Conservation (phyloP, 1,140 invertebrate genomes). For the Hylyphantes graminicola region DNA sequence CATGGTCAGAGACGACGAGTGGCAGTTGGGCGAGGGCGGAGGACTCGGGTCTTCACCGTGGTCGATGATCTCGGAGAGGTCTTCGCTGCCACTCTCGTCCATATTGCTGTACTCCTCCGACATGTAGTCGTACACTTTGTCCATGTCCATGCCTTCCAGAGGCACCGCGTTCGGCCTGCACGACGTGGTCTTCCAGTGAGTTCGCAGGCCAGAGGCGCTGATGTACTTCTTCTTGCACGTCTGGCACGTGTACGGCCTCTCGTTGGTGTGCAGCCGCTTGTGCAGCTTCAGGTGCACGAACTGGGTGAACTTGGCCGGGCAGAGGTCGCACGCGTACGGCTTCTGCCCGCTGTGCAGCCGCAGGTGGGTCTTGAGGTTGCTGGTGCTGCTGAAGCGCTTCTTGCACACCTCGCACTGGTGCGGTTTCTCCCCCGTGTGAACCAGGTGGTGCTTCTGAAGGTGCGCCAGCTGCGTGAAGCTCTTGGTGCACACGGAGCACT, state of each 20-base stretch:
- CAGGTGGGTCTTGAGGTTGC: constrained; percentile 98
- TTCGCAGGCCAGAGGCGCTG: constrained; percentile 91
- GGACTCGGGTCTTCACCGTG: constrained; percentile 13
- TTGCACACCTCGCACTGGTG: constrained; percentile 97
- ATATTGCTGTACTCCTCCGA: constrained; percentile 47
- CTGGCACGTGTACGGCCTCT: constrained; percentile 95
- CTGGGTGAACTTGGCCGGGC: constrained; percentile 97
- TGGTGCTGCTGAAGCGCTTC: constrained; percentile 97
- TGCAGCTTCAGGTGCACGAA: constrained; percentile 98
- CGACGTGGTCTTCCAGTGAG: constrained; percentile 95
- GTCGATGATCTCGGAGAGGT: constrained; percentile 40
- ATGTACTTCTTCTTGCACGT: constrained; percentile 98
- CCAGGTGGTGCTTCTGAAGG: constrained; percentile 95
- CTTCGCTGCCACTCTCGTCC: constrained; percentile 40
- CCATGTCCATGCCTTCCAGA: constrained; percentile 62
- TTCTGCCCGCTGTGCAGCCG: constrained; percentile 86
- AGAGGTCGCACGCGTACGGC: constrained; percentile 94
- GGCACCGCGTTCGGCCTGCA: constrained; percentile 77
- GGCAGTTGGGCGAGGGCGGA: constrained; percentile 35
- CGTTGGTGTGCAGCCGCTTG: constrained; percentile 96
- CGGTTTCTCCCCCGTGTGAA: constrained; percentile 98
- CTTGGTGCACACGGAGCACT: constrained; percentile 92
- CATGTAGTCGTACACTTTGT: constrained; percentile 52
- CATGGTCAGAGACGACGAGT: constrained; percentile 25
- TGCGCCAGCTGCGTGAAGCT: constrained; percentile 97